Evolutionary conservation across 2,797 vertebrate genomes (phyloP).

Genomic region (Neosilurus hyrtlii): DNA sequence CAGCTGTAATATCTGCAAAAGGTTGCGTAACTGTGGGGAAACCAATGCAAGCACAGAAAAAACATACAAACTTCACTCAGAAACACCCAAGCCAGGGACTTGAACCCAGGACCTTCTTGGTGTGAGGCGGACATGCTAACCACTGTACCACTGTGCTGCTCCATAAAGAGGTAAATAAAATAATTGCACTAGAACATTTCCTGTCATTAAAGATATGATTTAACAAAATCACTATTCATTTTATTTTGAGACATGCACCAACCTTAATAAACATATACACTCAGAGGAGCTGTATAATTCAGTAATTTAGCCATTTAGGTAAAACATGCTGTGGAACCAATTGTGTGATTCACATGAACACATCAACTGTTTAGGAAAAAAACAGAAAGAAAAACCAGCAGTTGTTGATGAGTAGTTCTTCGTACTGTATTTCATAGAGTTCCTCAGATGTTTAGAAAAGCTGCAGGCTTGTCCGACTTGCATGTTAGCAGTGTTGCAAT

Average conservation of each 20-base stretch:
- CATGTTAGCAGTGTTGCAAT: slow-evolving; percentile 35
- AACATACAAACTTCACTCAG: no score
- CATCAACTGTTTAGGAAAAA: not conserved
- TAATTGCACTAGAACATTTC: not conserved
- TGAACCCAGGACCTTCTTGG: no score
- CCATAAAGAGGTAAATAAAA: not conserved
- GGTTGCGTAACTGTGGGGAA: no score
- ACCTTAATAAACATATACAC: not conserved
- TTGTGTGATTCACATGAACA: not conserved
- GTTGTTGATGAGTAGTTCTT: not conserved
- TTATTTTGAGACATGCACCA: not conserved
- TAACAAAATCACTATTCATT: not conserved
- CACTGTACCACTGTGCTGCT: no score
- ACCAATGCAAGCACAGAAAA: no score
- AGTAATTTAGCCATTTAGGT: not conserved
- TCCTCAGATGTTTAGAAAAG: slow-evolving; percentile 32
- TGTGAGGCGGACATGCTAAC: no score
- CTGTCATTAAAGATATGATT: not conserved
- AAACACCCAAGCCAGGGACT: no score
- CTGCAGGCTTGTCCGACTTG: slow-evolving; percentile 44
- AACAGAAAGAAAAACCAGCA: not conserved
- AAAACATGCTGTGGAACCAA: not conserved
- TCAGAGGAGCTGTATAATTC: not conserved
- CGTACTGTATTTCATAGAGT: slow-evolving; percentile 41
- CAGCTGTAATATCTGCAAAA: no score